A percentile compares a stretch with the other conserved stretches of the same genome.
Evolutionary conservation across 1,140 invertebrate species (phyloP).

Genomic region (Drosophila ohnishii): DNA sequence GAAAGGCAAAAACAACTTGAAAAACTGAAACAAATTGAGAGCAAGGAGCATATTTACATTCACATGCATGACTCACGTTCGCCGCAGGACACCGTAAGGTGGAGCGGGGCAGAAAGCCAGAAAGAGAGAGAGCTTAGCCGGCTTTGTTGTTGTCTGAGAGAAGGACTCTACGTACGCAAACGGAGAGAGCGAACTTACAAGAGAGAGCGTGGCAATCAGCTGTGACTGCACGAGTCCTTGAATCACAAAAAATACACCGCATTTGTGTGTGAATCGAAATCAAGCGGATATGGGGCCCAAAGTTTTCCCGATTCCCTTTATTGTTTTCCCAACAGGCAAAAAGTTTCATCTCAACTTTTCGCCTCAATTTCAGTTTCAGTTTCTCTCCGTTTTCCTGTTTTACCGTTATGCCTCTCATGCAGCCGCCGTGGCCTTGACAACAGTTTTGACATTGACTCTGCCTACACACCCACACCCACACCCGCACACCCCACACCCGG

Average conservation of each 20-base stretch:
- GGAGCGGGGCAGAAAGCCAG: background rate
- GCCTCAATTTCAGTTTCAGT: constrained; percentile 17
- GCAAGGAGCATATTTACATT: constrained; percentile 44
- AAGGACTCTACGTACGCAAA: background rate
- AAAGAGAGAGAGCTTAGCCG: constrained; percentile 12
- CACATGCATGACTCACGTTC: constrained; percentile 72
- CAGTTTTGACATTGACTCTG: constrained; percentile 49
- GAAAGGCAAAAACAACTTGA: constrained; percentile 27
- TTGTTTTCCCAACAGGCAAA: constrained; percentile 12
- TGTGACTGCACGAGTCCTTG: constrained; percentile 28
- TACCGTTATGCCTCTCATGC: constrained; percentile 18
- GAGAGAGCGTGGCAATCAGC: constrained; percentile 29
- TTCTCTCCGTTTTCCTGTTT: constrained; percentile 2
- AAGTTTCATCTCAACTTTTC: constrained; percentile 32
- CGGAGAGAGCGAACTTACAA: background rate
- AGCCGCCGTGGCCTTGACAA: constrained; percentile 45
- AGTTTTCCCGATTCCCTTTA: constrained; percentile 28
- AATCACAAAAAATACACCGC: constrained; percentile 7
- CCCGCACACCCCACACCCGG: background rate
- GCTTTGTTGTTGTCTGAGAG: constrained; percentile 32
- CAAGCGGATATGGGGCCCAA: constrained; percentile 6
- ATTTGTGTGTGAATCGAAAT: constrained; percentile 19
- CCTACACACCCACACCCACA: background rate
- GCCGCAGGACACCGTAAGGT: constrained; percentile 28
- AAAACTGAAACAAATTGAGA: constrained; percentile 37